A percentile compares a stretch with the other conserved stretches of the same genome.
Evolutionary conservation across 2,797 vertebrate genomes (phyloP).

Genomic region (Bradypodion pumilum): DNA sequence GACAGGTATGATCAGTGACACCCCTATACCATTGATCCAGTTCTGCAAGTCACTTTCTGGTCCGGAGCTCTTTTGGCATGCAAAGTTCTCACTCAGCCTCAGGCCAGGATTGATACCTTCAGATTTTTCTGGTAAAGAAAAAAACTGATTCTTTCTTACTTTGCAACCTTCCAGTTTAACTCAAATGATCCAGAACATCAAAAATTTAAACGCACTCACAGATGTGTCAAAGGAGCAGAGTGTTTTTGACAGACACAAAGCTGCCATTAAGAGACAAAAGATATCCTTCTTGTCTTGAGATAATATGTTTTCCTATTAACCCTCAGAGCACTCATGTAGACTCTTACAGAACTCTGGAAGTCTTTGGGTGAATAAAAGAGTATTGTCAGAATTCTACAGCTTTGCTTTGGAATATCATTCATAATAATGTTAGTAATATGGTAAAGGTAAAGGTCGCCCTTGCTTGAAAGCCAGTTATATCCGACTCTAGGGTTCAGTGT

Average conservation of each 20-base stretch:
- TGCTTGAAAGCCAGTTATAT: no score
- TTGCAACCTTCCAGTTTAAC: slow-evolving; percentile 14
- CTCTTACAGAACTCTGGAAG: neutral
- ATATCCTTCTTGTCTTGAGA: neutral
- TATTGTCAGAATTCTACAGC: neutral
- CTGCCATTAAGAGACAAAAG: neutral
- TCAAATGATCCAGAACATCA: slow-evolving; percentile 8
- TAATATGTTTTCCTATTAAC: slow-evolving; percentile 1
- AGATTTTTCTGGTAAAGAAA: neutral
- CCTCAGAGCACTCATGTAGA: neutral
- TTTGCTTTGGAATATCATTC: neutral
- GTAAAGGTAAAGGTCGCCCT: no score
- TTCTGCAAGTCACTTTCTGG: no score
- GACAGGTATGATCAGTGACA: no score
- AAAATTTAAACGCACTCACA: slow-evolving; percentile 13
- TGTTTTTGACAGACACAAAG: neutral
- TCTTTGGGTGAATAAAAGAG: neutral
- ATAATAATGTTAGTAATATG: neutral
- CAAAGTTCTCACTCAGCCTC: no score
- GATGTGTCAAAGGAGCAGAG: neutral
- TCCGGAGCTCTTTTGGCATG: no score
- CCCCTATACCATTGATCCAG: no score
- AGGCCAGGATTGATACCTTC: no score
- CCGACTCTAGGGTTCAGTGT: no score
- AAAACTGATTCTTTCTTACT: neutral